These are phyloP conservation scores for Hemistola chrysoprasaria DNA, from an alignment of 2,888 invertebrate species.

Conservation along the genomic window DNA sequence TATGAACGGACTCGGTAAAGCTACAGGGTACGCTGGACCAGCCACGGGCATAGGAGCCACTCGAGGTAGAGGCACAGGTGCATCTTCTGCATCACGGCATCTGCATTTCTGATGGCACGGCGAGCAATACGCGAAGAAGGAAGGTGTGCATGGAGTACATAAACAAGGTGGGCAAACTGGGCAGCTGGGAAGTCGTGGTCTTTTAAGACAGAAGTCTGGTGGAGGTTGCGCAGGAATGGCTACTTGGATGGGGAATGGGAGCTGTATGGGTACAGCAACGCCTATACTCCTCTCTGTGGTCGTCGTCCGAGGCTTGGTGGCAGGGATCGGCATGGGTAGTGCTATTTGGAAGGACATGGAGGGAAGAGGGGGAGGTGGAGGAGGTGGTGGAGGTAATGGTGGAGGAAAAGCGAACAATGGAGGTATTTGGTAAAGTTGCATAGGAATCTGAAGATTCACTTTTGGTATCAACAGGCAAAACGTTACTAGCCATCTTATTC, in stretches of 20 bases:
- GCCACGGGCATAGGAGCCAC: constrained; percentile 9
- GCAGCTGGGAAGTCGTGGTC: constrained; percentile 37
- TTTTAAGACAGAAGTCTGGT: constrained; percentile 28
- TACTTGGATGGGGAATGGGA: constrained; percentile 42
- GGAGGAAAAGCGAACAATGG: constrained; percentile 19
- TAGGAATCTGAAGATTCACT: constrained; percentile 34
- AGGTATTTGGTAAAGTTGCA: constrained; percentile 23
- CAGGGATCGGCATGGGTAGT: constrained; percentile 14
- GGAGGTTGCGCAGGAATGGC: constrained; percentile 44
- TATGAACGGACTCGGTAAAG: too few relatives aligned
- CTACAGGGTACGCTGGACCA: not conserved
- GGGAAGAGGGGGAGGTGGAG: not conserved
- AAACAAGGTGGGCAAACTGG: constrained; percentile 67
- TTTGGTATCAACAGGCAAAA: constrained; percentile 22
- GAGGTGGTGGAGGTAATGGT: constrained; percentile 20
- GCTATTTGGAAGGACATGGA: constrained; percentile 4
- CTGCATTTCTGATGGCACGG: constrained; percentile 62
- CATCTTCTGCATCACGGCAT: constrained; percentile 43
- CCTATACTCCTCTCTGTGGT: constrained; percentile 16
- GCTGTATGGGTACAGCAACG: constrained; percentile 15
- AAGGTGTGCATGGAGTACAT: constrained; percentile 64
- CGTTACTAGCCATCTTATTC: constrained; percentile 30
- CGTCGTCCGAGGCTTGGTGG: constrained; percentile 19
- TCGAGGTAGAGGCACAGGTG: constrained; percentile 39
- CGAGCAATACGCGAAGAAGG: constrained; percentile 66